phyloP scores from a whole-genome alignment of 1,140 invertebrate genomes.

The Gryon sp. region DNA sequence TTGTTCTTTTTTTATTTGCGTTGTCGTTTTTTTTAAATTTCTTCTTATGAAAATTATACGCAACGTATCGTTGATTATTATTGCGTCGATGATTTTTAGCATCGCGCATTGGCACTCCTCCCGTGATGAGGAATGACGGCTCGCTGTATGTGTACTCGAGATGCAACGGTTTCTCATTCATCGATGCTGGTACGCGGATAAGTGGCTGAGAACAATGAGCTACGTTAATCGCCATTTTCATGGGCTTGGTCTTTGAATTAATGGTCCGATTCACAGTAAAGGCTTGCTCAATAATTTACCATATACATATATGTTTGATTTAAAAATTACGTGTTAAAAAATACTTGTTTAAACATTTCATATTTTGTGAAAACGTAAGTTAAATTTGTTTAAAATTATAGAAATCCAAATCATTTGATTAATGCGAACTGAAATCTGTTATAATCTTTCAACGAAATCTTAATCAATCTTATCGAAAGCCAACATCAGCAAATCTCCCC shows the following conservation, averaged over 20 bases:
- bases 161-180: constrained; percentile 59
- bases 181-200: constrained; percentile 46
- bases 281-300: constrained; percentile 42
- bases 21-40: background rate
- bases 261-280: constrained; percentile 60
- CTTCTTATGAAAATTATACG: too few species aligned
- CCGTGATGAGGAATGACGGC: constrained; percentile 42
- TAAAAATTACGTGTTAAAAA: too few species aligned
- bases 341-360: too few species aligned
- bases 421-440: too few species aligned
- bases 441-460: too few species aligned
- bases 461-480: too few species aligned
- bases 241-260: constrained; percentile 64
- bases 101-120: constrained; percentile 36
- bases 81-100: constrained; percentile 10
- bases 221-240: constrained; percentile 56
- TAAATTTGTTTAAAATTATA: too few species aligned
- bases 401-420: too few species aligned
- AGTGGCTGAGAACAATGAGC: constrained; percentile 55
- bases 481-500: too few species aligned
- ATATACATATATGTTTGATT: too few species aligned
- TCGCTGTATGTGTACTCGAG: constrained; percentile 35
- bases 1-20: too few species aligned
- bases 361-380: too few species aligned
- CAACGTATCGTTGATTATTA: background rate